Evolutionary conservation across 92 coral and sea anemone genomes (phyloP).

Genomic region (Pocillopora grandis): DNA sequence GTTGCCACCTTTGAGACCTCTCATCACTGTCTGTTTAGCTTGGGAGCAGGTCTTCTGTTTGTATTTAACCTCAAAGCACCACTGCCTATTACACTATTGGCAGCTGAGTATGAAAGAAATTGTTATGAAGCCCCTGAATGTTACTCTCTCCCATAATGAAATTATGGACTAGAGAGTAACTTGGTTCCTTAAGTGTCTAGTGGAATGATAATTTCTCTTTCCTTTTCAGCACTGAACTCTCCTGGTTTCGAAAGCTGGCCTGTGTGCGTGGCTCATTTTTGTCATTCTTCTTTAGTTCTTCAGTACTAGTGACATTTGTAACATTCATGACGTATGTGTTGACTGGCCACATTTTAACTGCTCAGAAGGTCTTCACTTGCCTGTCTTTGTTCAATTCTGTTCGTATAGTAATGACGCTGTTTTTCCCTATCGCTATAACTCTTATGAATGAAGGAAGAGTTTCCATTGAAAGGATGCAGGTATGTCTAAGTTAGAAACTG

Average conservation of each 20-base stretch:
- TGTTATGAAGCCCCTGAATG: too few species aligned
- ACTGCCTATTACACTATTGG: too few species aligned
- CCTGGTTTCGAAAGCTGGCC: slow-evolving; percentile 65
- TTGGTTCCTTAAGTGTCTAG: background rate
- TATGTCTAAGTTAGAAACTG: background rate
- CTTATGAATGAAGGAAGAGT: slow-evolving; percentile 73
- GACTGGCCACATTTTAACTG: slow-evolving; percentile 73
- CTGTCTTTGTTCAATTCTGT: slow-evolving; percentile 77
- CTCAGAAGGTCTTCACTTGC: slow-evolving; percentile 82
- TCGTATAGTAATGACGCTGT: slow-evolving; percentile 71
- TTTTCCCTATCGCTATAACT: slow-evolving; percentile 79
- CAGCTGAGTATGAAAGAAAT: background rate
- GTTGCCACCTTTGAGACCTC: too few species aligned
- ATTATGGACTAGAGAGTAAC: background rate
- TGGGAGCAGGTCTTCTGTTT: too few species aligned
- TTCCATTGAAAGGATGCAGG: slow-evolving; percentile 77
- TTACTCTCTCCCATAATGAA: background rate
- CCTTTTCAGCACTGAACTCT: slow-evolving; percentile 62
- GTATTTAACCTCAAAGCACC: too few species aligned
- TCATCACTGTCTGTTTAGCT: too few species aligned
- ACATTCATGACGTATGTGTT: slow-evolving; percentile 75
- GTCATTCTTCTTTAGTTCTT: slow-evolving; percentile 85
- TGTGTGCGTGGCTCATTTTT: slow-evolving; percentile 62
- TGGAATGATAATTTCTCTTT: background rate
- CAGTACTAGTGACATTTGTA: slow-evolving; percentile 64